Evolutionary conservation across 2,113 vertebrate genomes (phyloP).

Genomic region (Tor tambroides): DNA sequence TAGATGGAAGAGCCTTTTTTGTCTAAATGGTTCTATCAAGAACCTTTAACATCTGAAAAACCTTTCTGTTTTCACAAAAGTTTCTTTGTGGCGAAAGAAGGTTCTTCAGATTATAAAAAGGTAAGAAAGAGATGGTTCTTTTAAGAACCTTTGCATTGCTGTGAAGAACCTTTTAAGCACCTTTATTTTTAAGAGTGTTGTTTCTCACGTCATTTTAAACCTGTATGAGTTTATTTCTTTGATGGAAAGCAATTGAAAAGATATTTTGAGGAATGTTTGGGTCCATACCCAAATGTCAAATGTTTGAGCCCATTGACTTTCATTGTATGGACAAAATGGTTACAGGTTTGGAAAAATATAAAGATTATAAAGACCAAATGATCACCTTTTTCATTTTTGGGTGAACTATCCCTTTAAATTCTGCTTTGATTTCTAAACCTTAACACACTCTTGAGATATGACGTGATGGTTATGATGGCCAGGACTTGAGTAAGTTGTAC

Average conservation of each 20-base stretch:
- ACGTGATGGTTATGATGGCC: not conserved
- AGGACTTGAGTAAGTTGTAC: not conserved
- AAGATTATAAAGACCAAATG: not conserved
- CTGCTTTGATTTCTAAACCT: not conserved
- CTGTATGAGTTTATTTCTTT: not conserved
- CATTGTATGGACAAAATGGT: not conserved
- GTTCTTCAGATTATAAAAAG: no score
- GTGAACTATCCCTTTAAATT: not conserved
- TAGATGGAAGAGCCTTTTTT: no score
- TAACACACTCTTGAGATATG: conserved; percentile 10
- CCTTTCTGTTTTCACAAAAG: no score
- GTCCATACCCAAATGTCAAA: not conserved
- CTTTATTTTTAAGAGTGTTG: no score
- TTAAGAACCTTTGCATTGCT: no score
- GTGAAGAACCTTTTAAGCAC: no score
- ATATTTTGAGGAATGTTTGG: not conserved
- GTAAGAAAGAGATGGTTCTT: no score
- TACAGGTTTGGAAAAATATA: not conserved
- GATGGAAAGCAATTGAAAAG: not conserved
- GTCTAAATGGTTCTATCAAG: no score
- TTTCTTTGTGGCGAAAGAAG: no score
- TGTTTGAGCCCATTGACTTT: not conserved
- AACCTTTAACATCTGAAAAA: no score
- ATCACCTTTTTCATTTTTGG: not conserved
- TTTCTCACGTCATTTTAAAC: no score